These are phyloP conservation scores for Megaceryle torquata DNA, from an alignment of 2,113 vertebrate species.

Conservation along the genomic window DNA sequence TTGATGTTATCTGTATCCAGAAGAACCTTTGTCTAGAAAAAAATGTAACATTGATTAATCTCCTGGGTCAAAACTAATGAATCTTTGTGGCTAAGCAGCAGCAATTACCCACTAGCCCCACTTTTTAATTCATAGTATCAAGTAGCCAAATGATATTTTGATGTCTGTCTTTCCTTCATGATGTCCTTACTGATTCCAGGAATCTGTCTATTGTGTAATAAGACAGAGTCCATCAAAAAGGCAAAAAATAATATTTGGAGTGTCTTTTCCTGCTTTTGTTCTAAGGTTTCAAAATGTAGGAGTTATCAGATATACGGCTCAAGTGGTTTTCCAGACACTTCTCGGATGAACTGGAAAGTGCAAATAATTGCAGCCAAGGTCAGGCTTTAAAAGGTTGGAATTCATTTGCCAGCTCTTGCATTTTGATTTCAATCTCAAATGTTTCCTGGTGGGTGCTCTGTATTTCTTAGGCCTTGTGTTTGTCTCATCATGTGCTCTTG, in stretches of 20 bases:
- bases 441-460: neutral
- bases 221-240: neutral
- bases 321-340: neutral
- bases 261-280: constrained; percentile 49
- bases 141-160: neutral
- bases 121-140: neutral
- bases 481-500: neutral
- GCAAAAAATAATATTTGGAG: neutral
- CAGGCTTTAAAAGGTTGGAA: neutral
- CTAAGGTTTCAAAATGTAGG: neutral
- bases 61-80: neutral
- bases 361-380: neutral
- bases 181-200: neutral
- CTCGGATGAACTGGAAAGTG: neutral
- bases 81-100: neutral
- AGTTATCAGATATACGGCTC: neutral
- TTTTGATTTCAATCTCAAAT: neutral
- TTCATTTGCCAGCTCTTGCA: neutral
- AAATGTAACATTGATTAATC: neutral
- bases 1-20: neutral
- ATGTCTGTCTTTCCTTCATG: neutral
- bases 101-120: neutral
- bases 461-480: neutral
- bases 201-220: neutral
- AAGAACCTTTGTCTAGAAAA: neutral